These are phyloP conservation scores for Acholoe squamosa DNA, from an alignment of 2,888 invertebrate species.

Conservation along the genomic window DNA sequence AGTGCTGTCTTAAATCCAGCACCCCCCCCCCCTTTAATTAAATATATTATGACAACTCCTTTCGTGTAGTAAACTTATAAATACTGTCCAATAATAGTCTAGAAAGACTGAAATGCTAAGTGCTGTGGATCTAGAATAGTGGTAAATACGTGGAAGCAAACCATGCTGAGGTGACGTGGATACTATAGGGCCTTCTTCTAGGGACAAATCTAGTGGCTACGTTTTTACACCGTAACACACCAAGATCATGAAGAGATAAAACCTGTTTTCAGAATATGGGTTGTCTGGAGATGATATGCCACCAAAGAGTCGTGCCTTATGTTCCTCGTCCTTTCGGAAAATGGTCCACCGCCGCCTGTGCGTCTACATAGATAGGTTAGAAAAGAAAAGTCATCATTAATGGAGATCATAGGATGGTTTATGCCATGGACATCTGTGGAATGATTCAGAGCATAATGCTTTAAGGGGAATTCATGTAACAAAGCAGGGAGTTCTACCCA, in stretches of 20 bases:
- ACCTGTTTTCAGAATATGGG: slow-evolving; percentile 41
- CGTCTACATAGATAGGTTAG: slow-evolving; percentile 72
- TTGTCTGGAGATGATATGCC: neutral
- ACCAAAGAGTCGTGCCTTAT: slow-evolving; percentile 72
- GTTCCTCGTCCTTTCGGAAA: slow-evolving; percentile 79
- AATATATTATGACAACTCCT: neutral
- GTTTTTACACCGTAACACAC: neutral
- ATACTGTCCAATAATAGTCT: too few relatives aligned
- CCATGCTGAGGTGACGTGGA: neutral
- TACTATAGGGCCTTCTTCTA: slow-evolving; percentile 20
- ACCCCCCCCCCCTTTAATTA: too few relatives aligned
- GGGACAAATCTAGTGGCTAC: neutral
- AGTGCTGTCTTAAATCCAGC: too few relatives aligned
- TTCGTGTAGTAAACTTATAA: too few relatives aligned
- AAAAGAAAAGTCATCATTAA: neutral
- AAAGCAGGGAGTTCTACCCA: too few relatives aligned
- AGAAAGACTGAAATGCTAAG: too few relatives aligned
- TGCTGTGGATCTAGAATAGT: too few relatives aligned
- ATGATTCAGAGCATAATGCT: too few relatives aligned
- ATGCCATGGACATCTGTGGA: too few relatives aligned
- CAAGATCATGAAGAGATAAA: neutral
- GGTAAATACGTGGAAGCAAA: too few relatives aligned
- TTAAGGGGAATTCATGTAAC: too few relatives aligned
- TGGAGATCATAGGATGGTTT: too few relatives aligned
- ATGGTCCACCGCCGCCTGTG: slow-evolving; percentile 77